phyloP scores from a whole-genome alignment of 2,797 vertebrate genomes.

The Ambastaia sidthimunki region DNA sequence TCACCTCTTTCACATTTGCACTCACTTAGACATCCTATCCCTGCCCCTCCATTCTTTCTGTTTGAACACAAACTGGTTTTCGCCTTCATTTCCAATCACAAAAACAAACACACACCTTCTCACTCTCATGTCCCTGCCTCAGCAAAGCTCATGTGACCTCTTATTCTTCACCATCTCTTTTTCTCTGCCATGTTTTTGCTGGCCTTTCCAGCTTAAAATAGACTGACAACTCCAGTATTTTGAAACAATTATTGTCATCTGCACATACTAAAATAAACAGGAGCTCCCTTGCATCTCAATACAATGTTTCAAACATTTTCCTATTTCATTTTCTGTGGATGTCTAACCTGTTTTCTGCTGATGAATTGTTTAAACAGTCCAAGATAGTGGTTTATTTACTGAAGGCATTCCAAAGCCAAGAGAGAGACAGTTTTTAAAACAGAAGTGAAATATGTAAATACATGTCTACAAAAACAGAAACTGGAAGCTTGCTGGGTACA shows the following conservation, averaged over 20 bases:
- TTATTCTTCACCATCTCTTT: constrained; percentile 56
- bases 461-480: constrained; percentile 21
- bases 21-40: no score
- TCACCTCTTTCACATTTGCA: no score
- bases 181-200: neutral
- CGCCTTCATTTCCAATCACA: no score
- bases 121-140: constrained; percentile 45
- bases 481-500: constrained; percentile 7
- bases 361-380: neutral
- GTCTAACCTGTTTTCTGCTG: neutral
- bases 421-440: neutral
- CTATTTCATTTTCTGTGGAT: neutral
- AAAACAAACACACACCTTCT: no score
- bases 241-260: no score
- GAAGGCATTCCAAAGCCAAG: neutral
- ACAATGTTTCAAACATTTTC: no score
- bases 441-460: constrained; percentile 34
- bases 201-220: neutral
- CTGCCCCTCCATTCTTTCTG: no score
- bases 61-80: no score
- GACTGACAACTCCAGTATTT: neutral
- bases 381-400: neutral
- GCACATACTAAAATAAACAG: no score
- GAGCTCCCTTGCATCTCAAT: no score
- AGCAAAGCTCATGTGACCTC: constrained; percentile 67